Percentiles rank a stretch among this genome's conserved stretches.
phyloP scores from a whole-genome alignment of 2,797 vertebrate genomes.

The Enteromius thamalakanensis region DNA sequence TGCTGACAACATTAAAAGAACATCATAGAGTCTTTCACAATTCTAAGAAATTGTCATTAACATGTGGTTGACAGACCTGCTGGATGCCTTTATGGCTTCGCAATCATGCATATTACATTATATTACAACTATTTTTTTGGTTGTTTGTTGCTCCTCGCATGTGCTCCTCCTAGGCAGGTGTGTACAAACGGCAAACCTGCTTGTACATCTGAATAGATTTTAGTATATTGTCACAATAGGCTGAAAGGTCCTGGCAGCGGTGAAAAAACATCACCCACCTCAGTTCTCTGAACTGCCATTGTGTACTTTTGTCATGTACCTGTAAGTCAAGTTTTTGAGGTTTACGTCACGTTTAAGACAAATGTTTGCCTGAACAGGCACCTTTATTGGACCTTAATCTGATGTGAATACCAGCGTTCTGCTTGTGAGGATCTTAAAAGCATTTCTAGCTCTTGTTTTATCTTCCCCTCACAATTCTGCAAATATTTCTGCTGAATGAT shows the following conservation, averaged over 20 bases:
- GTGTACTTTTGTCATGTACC: conserved; percentile 30
- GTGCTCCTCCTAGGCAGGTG: not conserved
- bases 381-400: conserved; percentile 19
- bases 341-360: conserved; percentile 28
- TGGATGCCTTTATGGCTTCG: not conserved
- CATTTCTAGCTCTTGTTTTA: not conserved
- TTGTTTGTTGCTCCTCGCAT: conserved; percentile 3
- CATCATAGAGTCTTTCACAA: not conserved
- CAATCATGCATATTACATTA: not conserved
- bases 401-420: not conserved
- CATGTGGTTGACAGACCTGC: not conserved
- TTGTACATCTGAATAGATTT: conserved; percentile 4
- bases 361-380: not conserved
- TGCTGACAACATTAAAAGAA: not conserved
- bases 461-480: not conserved
- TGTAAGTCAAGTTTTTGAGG: conserved; percentile 41
- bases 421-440: not conserved
- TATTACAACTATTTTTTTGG: not conserved
- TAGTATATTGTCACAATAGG: not conserved
- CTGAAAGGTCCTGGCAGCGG: not conserved
- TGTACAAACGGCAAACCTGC: not conserved
- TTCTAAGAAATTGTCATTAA: not conserved
- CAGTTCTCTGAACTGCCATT: conserved; percentile 6
- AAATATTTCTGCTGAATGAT: not conserved
- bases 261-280: not conserved